These are phyloP conservation scores for Meghimatium bilineatum DNA, from an alignment of 2,888 invertebrate genomes.

Conservation along the genomic window DNA sequence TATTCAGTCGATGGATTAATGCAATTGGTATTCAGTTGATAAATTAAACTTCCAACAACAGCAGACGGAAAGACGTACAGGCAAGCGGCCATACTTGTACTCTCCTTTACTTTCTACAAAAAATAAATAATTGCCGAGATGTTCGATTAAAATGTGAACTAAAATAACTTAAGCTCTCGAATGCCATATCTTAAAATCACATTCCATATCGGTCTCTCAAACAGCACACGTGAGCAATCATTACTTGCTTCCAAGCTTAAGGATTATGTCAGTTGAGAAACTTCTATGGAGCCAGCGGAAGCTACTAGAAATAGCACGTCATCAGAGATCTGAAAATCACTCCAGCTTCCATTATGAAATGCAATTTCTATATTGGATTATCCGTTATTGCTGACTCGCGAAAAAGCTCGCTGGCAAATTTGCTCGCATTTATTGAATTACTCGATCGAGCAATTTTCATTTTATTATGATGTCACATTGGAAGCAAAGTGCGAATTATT, in stretches of 20 bases:
- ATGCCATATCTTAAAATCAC: too few relatives aligned
- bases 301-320: neutral
- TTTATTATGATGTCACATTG: neutral
- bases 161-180: too few relatives aligned
- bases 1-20: too few relatives aligned
- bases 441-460: constrained; percentile 11
- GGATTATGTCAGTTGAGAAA: neutral
- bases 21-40: too few relatives aligned
- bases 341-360: constrained; percentile 17
- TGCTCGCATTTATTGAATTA: constrained; percentile 11
- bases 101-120: too few relatives aligned
- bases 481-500: neutral
- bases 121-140: too few relatives aligned
- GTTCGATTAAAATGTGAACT: too few relatives aligned
- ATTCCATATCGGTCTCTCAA: too few relatives aligned
- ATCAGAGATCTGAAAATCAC: neutral
- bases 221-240: neutral
- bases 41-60: too few relatives aligned
- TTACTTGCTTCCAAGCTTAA: neutral
- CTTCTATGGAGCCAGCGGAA: neutral
- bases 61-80: too few relatives aligned
- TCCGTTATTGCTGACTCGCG: neutral
- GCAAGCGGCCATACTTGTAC: too few relatives aligned
- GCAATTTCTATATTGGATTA: constrained; percentile 21
- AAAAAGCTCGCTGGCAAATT: constrained; percentile 17